Evolutionary conservation across 2,888 invertebrate genomes (phyloP).

Genomic region (Archips crataeganus): DNA sequence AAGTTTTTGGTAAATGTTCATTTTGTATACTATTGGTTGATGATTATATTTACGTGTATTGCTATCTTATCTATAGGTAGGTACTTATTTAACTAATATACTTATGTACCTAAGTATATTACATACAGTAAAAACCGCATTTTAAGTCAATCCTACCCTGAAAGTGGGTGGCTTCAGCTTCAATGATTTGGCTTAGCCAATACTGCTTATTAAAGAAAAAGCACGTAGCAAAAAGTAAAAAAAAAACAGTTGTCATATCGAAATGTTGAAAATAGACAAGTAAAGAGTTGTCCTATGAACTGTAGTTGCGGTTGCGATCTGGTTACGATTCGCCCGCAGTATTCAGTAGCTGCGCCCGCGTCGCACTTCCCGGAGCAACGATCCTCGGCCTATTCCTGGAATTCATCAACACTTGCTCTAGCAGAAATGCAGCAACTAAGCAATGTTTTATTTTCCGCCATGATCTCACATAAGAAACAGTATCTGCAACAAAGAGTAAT

Average conservation of each 20-base stretch:
- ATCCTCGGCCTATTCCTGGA: constrained; percentile 40
- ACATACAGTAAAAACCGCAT: no score
- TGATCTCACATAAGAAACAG: constrained; percentile 15
- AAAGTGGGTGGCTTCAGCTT: no score
- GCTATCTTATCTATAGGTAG: no score
- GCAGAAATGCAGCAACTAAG: constrained; percentile 22
- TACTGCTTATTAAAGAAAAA: no score
- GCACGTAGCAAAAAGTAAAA: not conserved
- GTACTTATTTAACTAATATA: no score
- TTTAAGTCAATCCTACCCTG: no score
- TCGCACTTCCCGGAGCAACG: constrained; percentile 48
- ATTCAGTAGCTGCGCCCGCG: constrained; percentile 37
- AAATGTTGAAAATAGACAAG: constrained; percentile 5
- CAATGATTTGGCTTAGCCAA: no score
- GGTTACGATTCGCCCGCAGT: constrained; percentile 29
- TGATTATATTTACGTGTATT: no score
- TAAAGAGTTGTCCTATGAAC: constrained; percentile 13
- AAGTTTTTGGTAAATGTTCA: no score
- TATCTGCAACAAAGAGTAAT: constrained; percentile 13
- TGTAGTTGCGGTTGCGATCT: constrained; percentile 39
- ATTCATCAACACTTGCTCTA: constrained; percentile 37
- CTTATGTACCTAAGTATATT: no score
- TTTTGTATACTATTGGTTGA: no score
- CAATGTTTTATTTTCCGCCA: constrained; percentile 17
- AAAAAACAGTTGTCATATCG: not conserved